phyloP scores from a whole-genome alignment of 2,113 vertebrate genomes.

The cat (Felis catus) region F.catus_Fca126_mat1.0 CM031414.1:67467501-67468000 shows the following conservation, averaged over 20 bases:
- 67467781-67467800: neutral
- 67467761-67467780: neutral
- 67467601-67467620: neutral
- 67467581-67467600: constrained; percentile 11
- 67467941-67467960: neutral
- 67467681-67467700: neutral
- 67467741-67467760: neutral
- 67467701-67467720: neutral
- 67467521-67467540: constrained; percentile 2
- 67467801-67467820: neutral
- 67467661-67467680: neutral
- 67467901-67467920: neutral
- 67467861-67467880: constrained; percentile 26
- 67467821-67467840: neutral
- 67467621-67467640: constrained; percentile 12
- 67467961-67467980: neutral
- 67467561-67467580: neutral
- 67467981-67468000: constrained; percentile 5
- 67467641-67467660: neutral
- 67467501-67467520: neutral
- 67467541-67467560: neutral
- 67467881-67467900: neutral
- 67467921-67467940: neutral
- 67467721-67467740: neutral
- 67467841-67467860: neutral